Evolutionary conservation across 2,888 invertebrate genomes (phyloP).

Genomic region (Cephus sareptanus): DNA sequence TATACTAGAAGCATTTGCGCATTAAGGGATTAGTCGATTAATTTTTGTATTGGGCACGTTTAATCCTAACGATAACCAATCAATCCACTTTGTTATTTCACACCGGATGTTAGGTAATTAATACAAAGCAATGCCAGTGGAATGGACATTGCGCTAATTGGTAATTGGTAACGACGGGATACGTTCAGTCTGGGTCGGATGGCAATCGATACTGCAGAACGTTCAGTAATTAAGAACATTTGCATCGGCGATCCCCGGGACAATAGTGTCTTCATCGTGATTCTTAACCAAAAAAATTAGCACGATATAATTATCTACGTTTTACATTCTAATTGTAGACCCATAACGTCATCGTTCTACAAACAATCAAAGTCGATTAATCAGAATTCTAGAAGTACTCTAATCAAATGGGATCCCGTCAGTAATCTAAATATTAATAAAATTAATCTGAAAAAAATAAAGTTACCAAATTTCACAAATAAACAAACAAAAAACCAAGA

Average conservation of each 20-base stretch:
- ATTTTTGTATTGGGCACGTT: background rate
- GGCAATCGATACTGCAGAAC: background rate
- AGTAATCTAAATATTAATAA: background rate
- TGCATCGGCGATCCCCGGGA: background rate
- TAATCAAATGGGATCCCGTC: background rate
- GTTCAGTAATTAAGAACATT: background rate
- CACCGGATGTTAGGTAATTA: background rate
- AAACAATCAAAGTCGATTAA: background rate
- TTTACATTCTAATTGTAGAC: too few species aligned
- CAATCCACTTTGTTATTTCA: background rate
- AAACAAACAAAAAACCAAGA: too few species aligned
- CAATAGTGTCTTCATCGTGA: background rate
- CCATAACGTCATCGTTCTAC: background rate
- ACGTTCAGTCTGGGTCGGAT: background rate
- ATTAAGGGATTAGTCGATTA: background rate
- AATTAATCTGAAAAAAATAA: background rate
- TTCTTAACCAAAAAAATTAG: background rate
- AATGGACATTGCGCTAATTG: background rate
- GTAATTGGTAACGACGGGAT: background rate
- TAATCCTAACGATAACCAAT: background rate
- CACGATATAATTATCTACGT: too few species aligned
- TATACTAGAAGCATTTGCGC: background rate
- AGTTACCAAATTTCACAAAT: too few species aligned
- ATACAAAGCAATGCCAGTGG: background rate
- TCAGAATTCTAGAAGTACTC: background rate